Percentiles rank a stretch among this genome's conserved stretches.
Evolutionary conservation across 2,797 vertebrate species (phyloP).

Genomic region (Sternotherus odoratus): DNA sequence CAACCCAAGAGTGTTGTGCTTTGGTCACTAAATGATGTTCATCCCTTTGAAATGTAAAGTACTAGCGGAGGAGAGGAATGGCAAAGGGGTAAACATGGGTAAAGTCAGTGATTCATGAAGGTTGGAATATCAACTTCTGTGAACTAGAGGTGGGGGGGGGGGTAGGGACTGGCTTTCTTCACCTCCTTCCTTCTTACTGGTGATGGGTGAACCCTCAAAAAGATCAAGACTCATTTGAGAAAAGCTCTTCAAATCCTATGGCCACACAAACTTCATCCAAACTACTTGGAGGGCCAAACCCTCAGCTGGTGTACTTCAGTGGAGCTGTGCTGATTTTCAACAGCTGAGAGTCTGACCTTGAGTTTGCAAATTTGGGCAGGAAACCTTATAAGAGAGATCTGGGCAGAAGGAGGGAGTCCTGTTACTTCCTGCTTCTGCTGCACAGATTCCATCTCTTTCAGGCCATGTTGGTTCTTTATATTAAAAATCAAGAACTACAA

Average conservation of each 20-base stretch:
- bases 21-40: not conserved
- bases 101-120: not conserved
- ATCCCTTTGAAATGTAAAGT: not conserved
- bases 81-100: not conserved
- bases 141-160: not conserved
- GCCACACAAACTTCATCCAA: not conserved
- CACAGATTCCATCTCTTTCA: not conserved
- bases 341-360: not conserved
- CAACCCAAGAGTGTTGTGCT: not conserved
- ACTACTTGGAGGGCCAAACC: not conserved
- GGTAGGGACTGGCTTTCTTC: not conserved
- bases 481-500: not conserved
- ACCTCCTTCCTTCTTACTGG: not conserved
- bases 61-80: not conserved
- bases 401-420: not conserved
- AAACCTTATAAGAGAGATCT: not conserved
- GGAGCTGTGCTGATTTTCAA: not conserved
- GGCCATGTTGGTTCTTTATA: not conserved
- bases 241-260: not conserved
- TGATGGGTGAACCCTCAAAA: not conserved
- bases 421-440: not conserved
- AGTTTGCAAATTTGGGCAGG: not conserved
- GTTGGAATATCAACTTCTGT: not conserved
- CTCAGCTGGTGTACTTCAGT: not conserved
- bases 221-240: not conserved